A percentile compares a stretch with the other conserved stretches of the same genome.
Conservation (phyloP, 2,113 vertebrate species). For the Strix uralensis region DNA sequence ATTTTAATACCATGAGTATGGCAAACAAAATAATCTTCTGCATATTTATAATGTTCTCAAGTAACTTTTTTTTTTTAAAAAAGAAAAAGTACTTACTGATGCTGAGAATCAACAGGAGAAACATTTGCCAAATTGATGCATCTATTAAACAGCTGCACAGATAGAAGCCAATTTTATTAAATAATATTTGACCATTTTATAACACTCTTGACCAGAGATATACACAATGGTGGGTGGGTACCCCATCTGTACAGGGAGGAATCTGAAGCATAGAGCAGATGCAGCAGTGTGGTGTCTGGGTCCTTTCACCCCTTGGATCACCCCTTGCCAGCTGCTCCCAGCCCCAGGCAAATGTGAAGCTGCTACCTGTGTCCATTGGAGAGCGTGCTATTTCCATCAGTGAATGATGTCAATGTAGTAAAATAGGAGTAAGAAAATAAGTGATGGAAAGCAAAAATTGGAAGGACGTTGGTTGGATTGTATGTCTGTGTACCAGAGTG, state of each 20-base stretch:
- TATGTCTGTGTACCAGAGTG: not conserved
- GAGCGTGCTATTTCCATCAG: not conserved
- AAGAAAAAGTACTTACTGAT: not conserved
- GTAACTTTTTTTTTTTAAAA: not conserved
- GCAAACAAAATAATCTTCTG: not conserved
- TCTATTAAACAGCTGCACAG: not conserved
- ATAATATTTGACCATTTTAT: not conserved
- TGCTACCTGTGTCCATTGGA: not conserved
- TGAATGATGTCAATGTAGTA: not conserved
- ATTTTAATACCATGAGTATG: not conserved
- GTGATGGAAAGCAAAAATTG: not conserved
- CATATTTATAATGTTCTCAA: not conserved
- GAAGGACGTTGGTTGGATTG: not conserved
- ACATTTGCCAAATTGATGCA: not conserved
- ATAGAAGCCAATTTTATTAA: not conserved
- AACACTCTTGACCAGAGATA: not conserved
- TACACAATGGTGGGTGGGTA: not conserved
- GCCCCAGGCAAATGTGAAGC: not conserved
- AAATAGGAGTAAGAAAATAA: not conserved
- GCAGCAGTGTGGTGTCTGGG: not conserved
- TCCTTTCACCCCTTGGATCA: not conserved
- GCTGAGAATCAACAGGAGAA: not conserved
- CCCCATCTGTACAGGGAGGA: not conserved
- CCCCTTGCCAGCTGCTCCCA: not conserved
- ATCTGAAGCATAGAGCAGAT: not conserved